Evolutionary conservation across 2,888 invertebrate genomes (phyloP), one percentile per base, ranked within the genome.

Genomic region (Cataglyphis albicans): DNA sequence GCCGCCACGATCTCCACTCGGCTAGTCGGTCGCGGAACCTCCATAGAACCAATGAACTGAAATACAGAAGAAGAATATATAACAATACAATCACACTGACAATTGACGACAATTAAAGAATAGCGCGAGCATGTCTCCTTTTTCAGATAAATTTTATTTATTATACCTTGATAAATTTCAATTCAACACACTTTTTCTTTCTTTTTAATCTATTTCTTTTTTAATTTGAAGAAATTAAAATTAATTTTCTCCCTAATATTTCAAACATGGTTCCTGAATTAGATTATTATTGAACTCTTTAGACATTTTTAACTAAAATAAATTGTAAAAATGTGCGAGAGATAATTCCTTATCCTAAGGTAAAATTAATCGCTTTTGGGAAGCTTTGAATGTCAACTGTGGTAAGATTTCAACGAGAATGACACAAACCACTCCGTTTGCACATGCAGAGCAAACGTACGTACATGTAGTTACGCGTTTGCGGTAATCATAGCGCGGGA

Each of bases 1-100:
- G 99, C 99, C 87, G 99, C 99, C 84, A 99, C 99, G 94, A 99
- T 99, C 96, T 99, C 99, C 90, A 99, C 98, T 91, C 99, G 96
- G 94, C 98, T 99, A 90, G 98, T 98, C 44, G 99, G 99, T 90
- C 99, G 96, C 25, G 99, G 98, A 91, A 99, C 99, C 95, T 99
- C 99, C 97, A 99, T 96, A 88, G 98, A 98, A 90, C 99, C 99
- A 94, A 99, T 99, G 95, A 98, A 99, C 99, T 99, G 63, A 65
- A 78, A 55, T 52, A n/a, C 35, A 76, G 67, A 84, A 61, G 73
- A 63, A 48, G 29, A 41, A 29, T 12, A 3, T 4, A 21, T 38
- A 70, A 21, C 32, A 10, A 18, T 59, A 32, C 25, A 29, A 1
- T 78, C 5, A 25, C 55, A 35, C 9, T 44, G n/a, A 35, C 15